Evolutionary conservation across 1,140 invertebrate species (phyloP).

Genomic region (Bombus cullumanus): DNA sequence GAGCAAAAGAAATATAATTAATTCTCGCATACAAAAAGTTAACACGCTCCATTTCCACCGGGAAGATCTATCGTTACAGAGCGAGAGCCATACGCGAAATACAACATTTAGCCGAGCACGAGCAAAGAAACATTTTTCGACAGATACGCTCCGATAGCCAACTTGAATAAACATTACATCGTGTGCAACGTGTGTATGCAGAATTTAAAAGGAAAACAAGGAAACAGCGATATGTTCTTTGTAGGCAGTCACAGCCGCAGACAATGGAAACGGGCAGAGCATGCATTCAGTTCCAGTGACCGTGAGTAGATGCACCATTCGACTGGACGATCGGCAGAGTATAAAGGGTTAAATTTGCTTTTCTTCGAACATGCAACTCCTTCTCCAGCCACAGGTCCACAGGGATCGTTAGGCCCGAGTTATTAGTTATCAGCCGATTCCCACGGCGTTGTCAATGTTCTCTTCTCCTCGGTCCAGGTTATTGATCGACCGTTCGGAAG

Average conservation of each 20-base stretch:
- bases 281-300: constrained; percentile 21
- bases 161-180: constrained; percentile 1
- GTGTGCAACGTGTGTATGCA: neutral
- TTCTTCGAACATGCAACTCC: constrained; percentile 30
- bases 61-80: neutral
- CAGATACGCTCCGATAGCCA: neutral
- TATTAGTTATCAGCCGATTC: constrained; percentile 33
- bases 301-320: neutral
- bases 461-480: constrained; percentile 55
- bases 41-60: neutral
- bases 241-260: neutral
- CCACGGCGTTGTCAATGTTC: constrained; percentile 31
- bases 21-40: neutral
- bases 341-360: constrained; percentile 57
- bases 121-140: constrained; percentile 3
- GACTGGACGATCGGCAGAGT: neutral
- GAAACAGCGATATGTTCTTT: neutral
- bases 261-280: constrained; percentile 6
- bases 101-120: neutral
- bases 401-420: constrained; percentile 17
- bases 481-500: constrained; percentile 71
- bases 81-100: neutral
- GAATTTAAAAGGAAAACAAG: constrained; percentile 13
- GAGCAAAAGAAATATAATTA: neutral
- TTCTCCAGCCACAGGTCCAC: neutral